Evolutionary conservation across 2,888 invertebrate species (phyloP), one percentile per base, ranked within the genome.

Genomic region (Nomada fabriciana): DNA sequence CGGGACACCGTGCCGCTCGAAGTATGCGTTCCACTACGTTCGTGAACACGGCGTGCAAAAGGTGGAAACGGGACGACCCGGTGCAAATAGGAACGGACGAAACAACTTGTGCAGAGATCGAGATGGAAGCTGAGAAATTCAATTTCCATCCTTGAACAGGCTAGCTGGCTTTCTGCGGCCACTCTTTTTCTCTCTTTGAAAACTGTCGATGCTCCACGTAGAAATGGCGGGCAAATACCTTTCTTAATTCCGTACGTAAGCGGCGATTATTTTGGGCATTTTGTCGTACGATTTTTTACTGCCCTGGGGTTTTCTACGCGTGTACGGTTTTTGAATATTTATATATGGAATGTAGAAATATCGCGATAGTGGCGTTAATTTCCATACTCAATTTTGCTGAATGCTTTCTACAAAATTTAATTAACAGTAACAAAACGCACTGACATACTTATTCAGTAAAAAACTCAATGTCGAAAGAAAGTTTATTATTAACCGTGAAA

Each of bases 71-170:
- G 78, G 53, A 18, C 61, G 52, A 29, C n/a, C 71, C 18, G 69
- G 64, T 71, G 57, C 70, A 76, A 76, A 84, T 75, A 75, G 72
- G 61, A 64, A 43, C 63, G 70, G 75, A 76, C 55, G 53, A 20
- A 71, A 73, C 69, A 70, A 43, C 5, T 53, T 59, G 43, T 25
- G 65, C 59, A 36, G 69, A 65, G 74, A 67, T 57, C 18, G 77
- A 68, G 61, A 53, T 64, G 57, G 81, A 80, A 81, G 65, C 70
- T 65, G 72, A 86, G 86, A 83, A 85, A 83, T 88, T 82, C 82
- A 88, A 88, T 88, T 86, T 88, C 76, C 73, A 84, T 78, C 67
- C 63, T 69, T 47, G 60, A 69, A 50, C 65, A 69, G 75, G 13
- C 55, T 70, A 36, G 73, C 53, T 25, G 57, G 57, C 57, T 70